These are phyloP conservation scores for Hippoglossus hippoglossus DNA, from an alignment of 2,797 vertebrate species.

Conservation along the genomic window DNA sequence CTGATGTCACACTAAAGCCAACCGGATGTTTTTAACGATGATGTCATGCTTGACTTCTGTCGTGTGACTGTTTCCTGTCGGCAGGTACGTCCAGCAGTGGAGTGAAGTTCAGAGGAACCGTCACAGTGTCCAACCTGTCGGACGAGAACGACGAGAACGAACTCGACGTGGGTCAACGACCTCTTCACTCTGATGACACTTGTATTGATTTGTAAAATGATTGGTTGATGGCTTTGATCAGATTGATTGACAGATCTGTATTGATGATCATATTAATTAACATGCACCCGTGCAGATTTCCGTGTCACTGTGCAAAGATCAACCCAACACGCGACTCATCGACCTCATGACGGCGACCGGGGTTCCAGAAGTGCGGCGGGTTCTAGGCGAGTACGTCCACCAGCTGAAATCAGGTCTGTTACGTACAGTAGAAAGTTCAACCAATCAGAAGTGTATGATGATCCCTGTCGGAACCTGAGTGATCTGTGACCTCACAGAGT, in stretches of 20 bases:
- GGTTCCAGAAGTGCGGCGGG: conserved; percentile 80
- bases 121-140: conserved; percentile 92
- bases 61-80: conserved; percentile 2
- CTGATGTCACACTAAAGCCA: neutral
- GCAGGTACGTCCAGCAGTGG: conserved; percentile 88
- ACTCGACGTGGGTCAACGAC: conserved; percentile 88
- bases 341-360: too few relatives aligned
- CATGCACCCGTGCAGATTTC: too few relatives aligned
- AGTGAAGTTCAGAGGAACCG: conserved; percentile 90
- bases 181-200: too few relatives aligned
- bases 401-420: conserved; percentile 90
- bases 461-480: conserved; percentile 7
- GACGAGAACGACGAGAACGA: conserved; percentile 98
- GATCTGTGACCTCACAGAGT: conserved; percentile 85
- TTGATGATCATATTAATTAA: too few relatives aligned
- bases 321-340: too few relatives aligned
- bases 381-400: conserved; percentile 87
- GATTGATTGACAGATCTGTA: too few relatives aligned
- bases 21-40: too few relatives aligned
- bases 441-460: neutral
- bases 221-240: too few relatives aligned
- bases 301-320: too few relatives aligned
- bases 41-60: too few relatives aligned
- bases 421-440: neutral
- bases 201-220: too few relatives aligned